Base-by-base conservation (phyloP, 2,797 vertebrate genomes). In the Choloepus didactylus region DNA sequence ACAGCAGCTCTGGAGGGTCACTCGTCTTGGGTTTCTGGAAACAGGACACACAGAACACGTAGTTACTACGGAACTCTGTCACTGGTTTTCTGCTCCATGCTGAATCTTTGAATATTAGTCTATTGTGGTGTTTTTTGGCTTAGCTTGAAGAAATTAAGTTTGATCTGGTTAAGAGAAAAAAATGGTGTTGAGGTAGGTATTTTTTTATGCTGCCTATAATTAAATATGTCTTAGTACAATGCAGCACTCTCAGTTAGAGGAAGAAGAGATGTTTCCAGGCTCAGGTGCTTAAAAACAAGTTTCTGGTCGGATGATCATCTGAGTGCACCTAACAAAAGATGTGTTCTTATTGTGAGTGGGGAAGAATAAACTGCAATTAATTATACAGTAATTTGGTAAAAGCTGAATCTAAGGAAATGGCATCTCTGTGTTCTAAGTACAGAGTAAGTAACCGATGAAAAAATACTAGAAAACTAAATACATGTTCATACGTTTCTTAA, bases 161-260 rank as follows among this genome's bases (percentile, higher is more conserved):
- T 96, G 93, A 73, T 96, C 96, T 95, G 93, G 94, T 87, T 91
- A 67, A 35, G 95, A 95, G 75, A 87, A 87, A 89, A 89, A 4
- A 46, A 49, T 0, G 76, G 41, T 87, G 31, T 44, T 18, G 1
- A 19, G 82, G 27, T 72, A 95, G 91, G 94, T 92, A 35, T 38
- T 93, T 95, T 89, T 75, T 60, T 29, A n/a, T 19, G n/a, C n/a
- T 80, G 54, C 19, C 93, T 97, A 0, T 97, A 97, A 97, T 98
- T 97, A 97, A 94, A 90, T 29, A 18, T 83, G 75, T 29, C 92
- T 87, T 87, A 81, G 95, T 94, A 86, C 66, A 91, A 72, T 1
- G n/a, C n/a, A 7, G 16, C 0, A 1, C 27, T 94, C 70, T 94
- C 51, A 75, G 60, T 67, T 77, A 69, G 89, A 16, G 60, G 38